Evolutionary conservation across 2,888 invertebrate genomes (phyloP), one percentile per base, ranked within the genome.

Genomic region (Frankliniella intonsa): DNA sequence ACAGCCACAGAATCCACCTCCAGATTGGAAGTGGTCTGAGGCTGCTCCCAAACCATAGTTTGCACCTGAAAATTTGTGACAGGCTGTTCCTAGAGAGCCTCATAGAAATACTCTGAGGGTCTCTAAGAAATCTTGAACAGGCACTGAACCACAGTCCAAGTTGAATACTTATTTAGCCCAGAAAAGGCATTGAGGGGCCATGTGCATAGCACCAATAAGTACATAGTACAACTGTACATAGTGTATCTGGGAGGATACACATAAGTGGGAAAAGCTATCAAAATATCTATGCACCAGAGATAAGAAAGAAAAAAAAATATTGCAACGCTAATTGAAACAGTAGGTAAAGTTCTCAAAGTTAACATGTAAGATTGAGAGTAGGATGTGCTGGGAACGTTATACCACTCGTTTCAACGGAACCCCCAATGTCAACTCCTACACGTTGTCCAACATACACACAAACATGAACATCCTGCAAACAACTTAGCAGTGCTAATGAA

Each of bases 51-150:
- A 83, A 83, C 82, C 79, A 76, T 50, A 76, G 87, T 88, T 88
- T 89, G 88, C 88, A 90, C 90, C 91, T 90, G 91, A 91, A 90
- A 91, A 91, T 89, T 90, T 90, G 90, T 89, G 89, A 88, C 87
- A 89, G 88, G 87, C 87, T 86, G 85, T 83, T 83, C 81, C 65
- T 22, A 76, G 69, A 25, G 69, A 76, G 25, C 69, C 69, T 76
- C 69, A 76, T 25, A 76, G 69, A 10, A 25, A 12, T 22, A 76
- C 69, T 76, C 25, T 76, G 69, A 76, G 69, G 69, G 69, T 76
- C 69, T 76, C 69, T 76, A 76, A 25, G 12, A 8, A 25, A 25
- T 76, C 69, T 76, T 9, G 22, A 7, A 22, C 69, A 76, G 69
- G 62, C 50, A 65, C 51, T 80, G 50, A 10, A 49, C 62, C 12